phyloP scores from a whole-genome alignment of 2,113 vertebrate genomes.

The Cyprinodon tularosa region DNA sequence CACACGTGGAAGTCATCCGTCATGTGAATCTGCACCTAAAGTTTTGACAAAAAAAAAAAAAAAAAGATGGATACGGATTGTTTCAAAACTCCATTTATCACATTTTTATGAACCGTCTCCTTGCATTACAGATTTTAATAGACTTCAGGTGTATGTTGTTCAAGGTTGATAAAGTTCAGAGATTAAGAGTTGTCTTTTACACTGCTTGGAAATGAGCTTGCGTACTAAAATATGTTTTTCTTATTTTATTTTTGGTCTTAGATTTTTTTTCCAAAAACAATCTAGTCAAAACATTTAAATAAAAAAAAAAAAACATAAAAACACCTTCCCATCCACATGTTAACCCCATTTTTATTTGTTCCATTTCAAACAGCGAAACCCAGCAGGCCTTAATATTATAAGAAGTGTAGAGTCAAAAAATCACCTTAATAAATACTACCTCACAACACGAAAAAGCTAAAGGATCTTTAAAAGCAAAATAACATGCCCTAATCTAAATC shows the following conservation, averaged over 20 bases:
- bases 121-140: background rate
- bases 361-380: background rate
- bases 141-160: background rate
- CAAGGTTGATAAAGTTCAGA: background rate
- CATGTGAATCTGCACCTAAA: slow-evolving; percentile 44
- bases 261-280: background rate
- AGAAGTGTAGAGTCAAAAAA: background rate
- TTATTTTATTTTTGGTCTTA: background rate
- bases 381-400: background rate
- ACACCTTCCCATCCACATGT: background rate
- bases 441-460: background rate
- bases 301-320: too few species aligned
- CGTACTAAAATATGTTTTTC: background rate
- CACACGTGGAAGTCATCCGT: slow-evolving; percentile 43
- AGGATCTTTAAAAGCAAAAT: background rate
- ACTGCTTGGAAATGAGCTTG: background rate
- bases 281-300: too few species aligned
- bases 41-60: slow-evolving; percentile 51
- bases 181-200: background rate
- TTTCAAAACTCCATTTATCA: slow-evolving; percentile 26
- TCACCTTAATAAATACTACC: background rate
- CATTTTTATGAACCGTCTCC: slow-evolving; percentile 36
- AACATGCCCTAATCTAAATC: background rate
- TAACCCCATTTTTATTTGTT: background rate
- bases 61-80: slow-evolving; percentile 31